Evolutionary conservation across 1,140 invertebrate species (phyloP), one percentile per base, ranked within the genome.

Genomic region (Papilio dardanus): DNA sequence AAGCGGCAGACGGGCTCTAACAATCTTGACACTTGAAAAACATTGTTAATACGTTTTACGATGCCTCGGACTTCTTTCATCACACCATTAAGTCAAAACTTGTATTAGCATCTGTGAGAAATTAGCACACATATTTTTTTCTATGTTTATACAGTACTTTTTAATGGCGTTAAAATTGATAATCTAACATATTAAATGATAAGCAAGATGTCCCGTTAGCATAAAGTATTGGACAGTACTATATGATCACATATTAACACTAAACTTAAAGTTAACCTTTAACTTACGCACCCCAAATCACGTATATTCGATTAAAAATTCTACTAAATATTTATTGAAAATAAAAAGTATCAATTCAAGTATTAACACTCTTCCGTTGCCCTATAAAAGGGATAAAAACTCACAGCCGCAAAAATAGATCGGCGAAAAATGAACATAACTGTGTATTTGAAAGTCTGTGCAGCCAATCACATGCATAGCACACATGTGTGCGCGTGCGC

Each of bases 401-500:
- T 84, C 75, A 78, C 77, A 76, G 81, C 76, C 76, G 76, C 89
- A 92, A 93, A 92, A 93, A 92, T 92, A 92, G 91, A 91, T 79
- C 75, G 79, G 77, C 83, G 88, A 93, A 93, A 93, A 93, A 92
- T 90, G 87, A 83, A 86, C 85, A 85, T 88, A 88, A 86, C 78
- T 75, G 77, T 81, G 84, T 81, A 86, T 88, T 83, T 83, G 77
- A 76, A 81, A 76, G 80, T 77, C 73, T 77, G 75, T 21, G 74
- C 33, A 68, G 78, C 89, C 88, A 91, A 90, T 88, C 81, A 40
- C 6, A 33, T 19, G 21, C 10, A 21, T 2, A 24, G 4, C 8
- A n/a, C 35, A 5, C 28, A n/a, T 35, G 67, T 42, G 67, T 69
- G 67, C 33, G 67, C 42, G 67, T 14, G 31, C 33, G n/a, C 19